Percentiles rank a stretch among this genome's conserved stretches.
Evolutionary conservation across 2,888 invertebrate genomes (phyloP).

Genomic region (Drosophila imparisetae): DNA sequence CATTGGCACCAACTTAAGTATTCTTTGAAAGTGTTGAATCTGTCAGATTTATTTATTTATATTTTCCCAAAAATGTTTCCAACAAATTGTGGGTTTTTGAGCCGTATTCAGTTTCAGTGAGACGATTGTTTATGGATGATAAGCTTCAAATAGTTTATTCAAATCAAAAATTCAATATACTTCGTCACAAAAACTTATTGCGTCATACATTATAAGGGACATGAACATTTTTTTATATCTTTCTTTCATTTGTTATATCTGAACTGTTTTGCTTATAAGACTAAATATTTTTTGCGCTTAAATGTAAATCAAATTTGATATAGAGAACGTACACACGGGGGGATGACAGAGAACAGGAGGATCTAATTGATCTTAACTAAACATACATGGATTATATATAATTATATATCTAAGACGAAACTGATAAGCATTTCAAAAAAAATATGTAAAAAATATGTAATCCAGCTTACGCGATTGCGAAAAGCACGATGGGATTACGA

Average conservation of each 20-base stretch:
- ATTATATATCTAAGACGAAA: background rate
- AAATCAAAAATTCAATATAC: background rate
- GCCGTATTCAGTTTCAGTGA: background rate
- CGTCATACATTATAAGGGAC: background rate
- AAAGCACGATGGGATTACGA: background rate
- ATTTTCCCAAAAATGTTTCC: background rate
- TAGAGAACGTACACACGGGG: background rate
- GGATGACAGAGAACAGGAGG: background rate
- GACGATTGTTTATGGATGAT: background rate
- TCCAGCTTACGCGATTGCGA: background rate
- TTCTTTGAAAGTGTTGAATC: background rate
- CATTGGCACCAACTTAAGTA: background rate
- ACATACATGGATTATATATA: background rate
- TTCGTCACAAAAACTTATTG: background rate
- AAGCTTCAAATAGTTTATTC: background rate
- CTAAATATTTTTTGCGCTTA: background rate
- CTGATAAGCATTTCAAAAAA: background rate
- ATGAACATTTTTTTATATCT: background rate
- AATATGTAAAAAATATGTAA: too few species aligned
- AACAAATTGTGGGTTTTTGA: background rate
- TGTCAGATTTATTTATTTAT: background rate
- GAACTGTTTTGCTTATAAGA: background rate
- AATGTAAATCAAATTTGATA: background rate
- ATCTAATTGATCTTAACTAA: too few species aligned
- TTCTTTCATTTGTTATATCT: background rate